Conservation (phyloP, 1,140 invertebrate genomes). For the Drosophila cardini region DNA sequence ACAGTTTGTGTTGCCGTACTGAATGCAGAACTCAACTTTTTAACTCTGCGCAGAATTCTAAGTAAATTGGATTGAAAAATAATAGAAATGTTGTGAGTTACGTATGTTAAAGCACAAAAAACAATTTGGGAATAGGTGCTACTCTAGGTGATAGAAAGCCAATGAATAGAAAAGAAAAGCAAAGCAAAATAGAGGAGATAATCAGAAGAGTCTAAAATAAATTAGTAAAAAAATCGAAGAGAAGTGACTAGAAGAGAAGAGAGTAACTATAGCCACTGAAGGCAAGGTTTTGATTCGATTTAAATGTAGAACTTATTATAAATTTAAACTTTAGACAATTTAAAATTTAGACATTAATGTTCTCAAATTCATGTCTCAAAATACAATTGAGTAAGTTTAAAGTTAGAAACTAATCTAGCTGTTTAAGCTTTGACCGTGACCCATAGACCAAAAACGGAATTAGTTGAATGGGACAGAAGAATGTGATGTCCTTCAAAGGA, state of each 20-base stretch:
- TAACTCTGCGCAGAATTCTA: constrained; percentile 22
- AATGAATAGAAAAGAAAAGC: not conserved
- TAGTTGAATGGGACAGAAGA: constrained; percentile 19
- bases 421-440: not conserved
- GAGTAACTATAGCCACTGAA: no score
- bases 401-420: no score
- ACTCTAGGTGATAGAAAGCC: not conserved
- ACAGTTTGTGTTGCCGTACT: not conserved
- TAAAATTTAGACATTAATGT: not conserved
- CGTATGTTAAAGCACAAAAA: constrained; percentile 19
- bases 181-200: not conserved
- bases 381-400: no score
- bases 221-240: not conserved
- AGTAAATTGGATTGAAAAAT: constrained; percentile 73
- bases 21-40: constrained; percentile 7
- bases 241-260: no score
- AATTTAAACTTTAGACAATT: not conserved
- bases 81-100: constrained; percentile 12
- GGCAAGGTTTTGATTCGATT: no score
- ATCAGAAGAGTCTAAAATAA: not conserved
- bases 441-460: constrained; percentile 7
- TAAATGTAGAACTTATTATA: no score
- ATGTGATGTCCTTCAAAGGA: constrained; percentile 28
- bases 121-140: not conserved
- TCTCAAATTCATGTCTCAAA: no score